A percentile compares a stretch with the other conserved stretches of the same genome.
Conservation (phyloP, 2,113 vertebrate species). For the Chitala chitala region DNA sequence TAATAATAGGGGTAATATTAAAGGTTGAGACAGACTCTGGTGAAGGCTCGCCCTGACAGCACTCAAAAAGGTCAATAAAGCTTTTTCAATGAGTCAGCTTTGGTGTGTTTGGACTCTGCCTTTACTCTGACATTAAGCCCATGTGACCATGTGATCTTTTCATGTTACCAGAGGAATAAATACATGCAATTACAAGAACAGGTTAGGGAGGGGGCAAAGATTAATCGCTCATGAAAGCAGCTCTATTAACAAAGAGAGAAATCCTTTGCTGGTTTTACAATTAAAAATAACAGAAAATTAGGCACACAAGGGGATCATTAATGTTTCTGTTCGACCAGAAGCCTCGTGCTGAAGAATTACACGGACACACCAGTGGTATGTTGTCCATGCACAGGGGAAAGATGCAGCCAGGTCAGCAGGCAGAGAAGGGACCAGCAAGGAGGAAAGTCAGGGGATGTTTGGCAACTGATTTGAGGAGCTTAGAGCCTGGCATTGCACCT, state of each 20-base stretch:
- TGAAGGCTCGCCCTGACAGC: conserved; percentile 33
- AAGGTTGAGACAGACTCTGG: conserved; percentile 47
- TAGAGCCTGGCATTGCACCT: neutral
- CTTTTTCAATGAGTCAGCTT: conserved; percentile 26
- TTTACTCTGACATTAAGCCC: neutral
- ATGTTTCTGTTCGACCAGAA: too few relatives aligned
- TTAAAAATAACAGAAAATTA: too few relatives aligned
- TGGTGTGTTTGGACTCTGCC: neutral
- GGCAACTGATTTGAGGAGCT: neutral
- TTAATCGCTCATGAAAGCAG: neutral
- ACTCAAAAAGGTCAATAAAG: conserved; percentile 45
- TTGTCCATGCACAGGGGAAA: too few relatives aligned
- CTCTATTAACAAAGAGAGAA: too few relatives aligned
- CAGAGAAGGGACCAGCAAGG: neutral
- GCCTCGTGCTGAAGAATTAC: neutral
- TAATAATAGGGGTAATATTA: conserved; percentile 44
- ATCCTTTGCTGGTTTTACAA: too few relatives aligned
- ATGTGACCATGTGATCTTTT: neutral
- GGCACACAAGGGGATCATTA: too few relatives aligned
- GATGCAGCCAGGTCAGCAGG: neutral
- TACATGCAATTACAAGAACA: neutral
- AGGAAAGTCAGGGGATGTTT: neutral
- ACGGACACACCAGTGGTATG: too few relatives aligned
- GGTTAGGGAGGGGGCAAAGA: neutral
- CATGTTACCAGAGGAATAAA: neutral